Conservation (phyloP, 2,888 invertebrate genomes). For the Mimumesa dahlbomi region DNA sequence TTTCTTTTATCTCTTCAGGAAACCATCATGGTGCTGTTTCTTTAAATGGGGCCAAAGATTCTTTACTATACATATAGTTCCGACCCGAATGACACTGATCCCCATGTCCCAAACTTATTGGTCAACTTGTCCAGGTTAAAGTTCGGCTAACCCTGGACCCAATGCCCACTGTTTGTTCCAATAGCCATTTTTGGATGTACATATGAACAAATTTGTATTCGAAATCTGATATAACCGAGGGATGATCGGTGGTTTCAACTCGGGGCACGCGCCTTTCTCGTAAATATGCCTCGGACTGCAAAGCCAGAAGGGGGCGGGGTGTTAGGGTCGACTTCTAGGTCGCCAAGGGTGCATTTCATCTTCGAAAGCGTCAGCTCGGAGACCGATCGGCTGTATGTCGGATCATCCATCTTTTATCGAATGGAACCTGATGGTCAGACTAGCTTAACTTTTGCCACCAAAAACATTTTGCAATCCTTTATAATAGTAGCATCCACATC, state of each 20-base stretch:
- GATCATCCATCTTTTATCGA: slow-evolving; percentile 80
- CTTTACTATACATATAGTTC: too few species aligned
- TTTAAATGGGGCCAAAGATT: too few species aligned
- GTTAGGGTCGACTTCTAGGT: slow-evolving; percentile 58
- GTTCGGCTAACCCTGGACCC: slow-evolving; percentile 56
- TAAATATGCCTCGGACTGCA: slow-evolving; percentile 70
- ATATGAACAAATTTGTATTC: slow-evolving; percentile 72
- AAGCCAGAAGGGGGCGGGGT: slow-evolving; percentile 31
- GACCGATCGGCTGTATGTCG: slow-evolving; percentile 76
- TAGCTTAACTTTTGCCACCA: slow-evolving; percentile 46
- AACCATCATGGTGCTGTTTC: too few species aligned
- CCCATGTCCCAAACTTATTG: too few species aligned
- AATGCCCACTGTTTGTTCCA: slow-evolving; percentile 60
- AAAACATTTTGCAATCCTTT: not conserved
- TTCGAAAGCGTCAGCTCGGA: slow-evolving; percentile 77
- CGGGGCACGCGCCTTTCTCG: slow-evolving; percentile 70
- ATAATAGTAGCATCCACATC: slow-evolving; percentile 23
- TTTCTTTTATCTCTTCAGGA: slow-evolving; percentile 30
- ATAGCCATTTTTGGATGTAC: slow-evolving; percentile 61
- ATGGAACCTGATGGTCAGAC: slow-evolving; percentile 64
- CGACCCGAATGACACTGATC: too few species aligned
- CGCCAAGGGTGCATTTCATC: slow-evolving; percentile 80
- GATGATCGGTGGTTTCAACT: slow-evolving; percentile 54
- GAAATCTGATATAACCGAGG: slow-evolving; percentile 57
- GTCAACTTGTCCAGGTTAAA: too few species aligned